phyloP scores from a whole-genome alignment of 1,140 invertebrate genomes.

The Leptinotarsa undecemlineata region DNA sequence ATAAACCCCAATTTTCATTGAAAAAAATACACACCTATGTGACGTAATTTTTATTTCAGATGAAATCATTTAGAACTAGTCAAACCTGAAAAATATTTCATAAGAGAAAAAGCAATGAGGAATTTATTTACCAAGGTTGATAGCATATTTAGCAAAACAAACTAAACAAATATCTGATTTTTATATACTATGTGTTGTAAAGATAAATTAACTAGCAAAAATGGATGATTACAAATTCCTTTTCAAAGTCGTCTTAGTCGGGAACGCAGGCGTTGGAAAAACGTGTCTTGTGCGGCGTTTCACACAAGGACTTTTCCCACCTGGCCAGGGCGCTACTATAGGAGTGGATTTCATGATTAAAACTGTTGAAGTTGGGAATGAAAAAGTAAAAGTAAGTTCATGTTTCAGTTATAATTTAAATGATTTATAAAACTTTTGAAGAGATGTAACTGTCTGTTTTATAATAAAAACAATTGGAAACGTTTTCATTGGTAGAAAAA shows the following conservation, averaged over 20 bases:
- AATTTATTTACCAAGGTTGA: not conserved
- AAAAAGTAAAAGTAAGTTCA: slow-evolving; percentile 89
- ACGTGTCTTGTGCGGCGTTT: slow-evolving; percentile 90
- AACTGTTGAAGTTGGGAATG: slow-evolving; percentile 96
- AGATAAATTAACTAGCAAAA: not conserved
- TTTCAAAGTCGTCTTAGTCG: slow-evolving; percentile 95
- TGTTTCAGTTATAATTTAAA: slow-evolving; percentile 74
- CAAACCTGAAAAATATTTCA: slow-evolving; percentile 8
- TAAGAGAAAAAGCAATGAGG: not conserved
- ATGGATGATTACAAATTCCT: slow-evolving; percentile 99
- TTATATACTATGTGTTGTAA: not conserved
- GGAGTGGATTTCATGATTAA: slow-evolving; percentile 99
- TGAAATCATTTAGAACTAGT: not conserved
- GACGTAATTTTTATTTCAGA: slow-evolving; percentile 35
- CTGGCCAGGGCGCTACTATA: slow-evolving; percentile 97
- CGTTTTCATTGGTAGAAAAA: too few relatives aligned
- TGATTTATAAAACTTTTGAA: too few relatives aligned
- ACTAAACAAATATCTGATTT: not conserved
- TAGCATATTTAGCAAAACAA: not conserved
- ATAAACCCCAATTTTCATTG: slow-evolving; percentile 18
- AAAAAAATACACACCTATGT: slow-evolving; percentile 29
- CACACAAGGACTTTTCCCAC: slow-evolving; percentile 91
- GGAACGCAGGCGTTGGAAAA: slow-evolving; percentile 94
- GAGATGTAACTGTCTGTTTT: too few relatives aligned
- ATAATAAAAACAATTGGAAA: too few relatives aligned